Percentiles rank a stretch among this genome's conserved stretches.
Conservation (phyloP, 2,113 vertebrate species). For the Heteronetta atricapilla region DNA sequence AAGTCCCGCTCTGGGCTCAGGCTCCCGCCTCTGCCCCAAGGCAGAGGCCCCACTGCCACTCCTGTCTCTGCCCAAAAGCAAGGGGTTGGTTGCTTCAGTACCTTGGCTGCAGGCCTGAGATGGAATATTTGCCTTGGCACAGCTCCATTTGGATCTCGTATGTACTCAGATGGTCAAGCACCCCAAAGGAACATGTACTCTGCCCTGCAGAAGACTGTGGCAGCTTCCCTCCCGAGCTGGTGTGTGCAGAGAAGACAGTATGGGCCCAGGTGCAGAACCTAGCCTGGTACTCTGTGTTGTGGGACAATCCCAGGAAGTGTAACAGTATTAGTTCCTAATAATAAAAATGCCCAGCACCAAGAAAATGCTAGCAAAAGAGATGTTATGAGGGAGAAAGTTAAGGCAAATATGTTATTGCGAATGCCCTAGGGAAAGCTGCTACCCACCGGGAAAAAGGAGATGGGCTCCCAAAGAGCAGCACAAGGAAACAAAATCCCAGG, state of each 20-base stretch:
- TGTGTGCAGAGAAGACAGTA: not conserved
- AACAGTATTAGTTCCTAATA: not conserved
- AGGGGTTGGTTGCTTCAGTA: not conserved
- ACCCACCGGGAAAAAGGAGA: not conserved
- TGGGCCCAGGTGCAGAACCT: not conserved
- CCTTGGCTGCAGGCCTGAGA: not conserved
- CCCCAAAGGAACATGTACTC: not conserved
- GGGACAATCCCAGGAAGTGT: not conserved
- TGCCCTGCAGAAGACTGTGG: not conserved
- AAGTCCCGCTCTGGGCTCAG: not conserved
- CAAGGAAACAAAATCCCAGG: not conserved
- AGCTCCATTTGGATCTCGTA: not conserved
- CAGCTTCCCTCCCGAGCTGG: not conserved
- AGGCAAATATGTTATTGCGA: not conserved
- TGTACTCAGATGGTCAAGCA: not conserved
- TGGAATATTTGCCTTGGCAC: slow-evolving; percentile 7
- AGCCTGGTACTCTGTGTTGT: not conserved
- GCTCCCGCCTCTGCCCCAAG: not conserved
- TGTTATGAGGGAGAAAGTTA: not conserved
- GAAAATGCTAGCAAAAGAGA: not conserved
- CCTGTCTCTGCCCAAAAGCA: not conserved
- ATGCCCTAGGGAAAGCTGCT: not conserved
- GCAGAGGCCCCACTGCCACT: not conserved
- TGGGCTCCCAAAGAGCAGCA: not conserved
- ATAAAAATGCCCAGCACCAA: not conserved